These are phyloP conservation scores for Lordiphosa andalusiaca DNA, from an alignment of 2,888 invertebrate species.

Conservation along the genomic window DNA sequence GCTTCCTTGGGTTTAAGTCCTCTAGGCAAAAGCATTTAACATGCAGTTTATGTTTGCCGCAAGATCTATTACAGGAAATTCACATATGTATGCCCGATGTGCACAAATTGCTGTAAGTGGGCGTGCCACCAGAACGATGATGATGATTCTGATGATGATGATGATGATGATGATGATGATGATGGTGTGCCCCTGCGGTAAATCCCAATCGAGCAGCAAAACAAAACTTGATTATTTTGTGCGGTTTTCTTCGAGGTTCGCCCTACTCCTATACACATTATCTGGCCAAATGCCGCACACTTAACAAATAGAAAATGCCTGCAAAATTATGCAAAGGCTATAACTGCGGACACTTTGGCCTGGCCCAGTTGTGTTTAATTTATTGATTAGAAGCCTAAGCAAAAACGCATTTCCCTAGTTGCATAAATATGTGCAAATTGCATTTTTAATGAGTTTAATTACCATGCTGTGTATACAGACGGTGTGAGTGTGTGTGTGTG, in stretches of 20 bases:
- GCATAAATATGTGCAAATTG: conserved; percentile 21
- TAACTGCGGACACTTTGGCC: not conserved
- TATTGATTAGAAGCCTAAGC: conserved; percentile 26
- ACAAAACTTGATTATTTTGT: conserved; percentile 80
- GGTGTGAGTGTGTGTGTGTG: conserved; percentile 15
- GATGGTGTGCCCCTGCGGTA: conserved; percentile 60
- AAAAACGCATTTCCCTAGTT: conserved; percentile 8
- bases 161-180: conserved; percentile 1
- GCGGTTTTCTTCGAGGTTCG: conserved; percentile 54
- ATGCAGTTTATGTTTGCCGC: conserved; percentile 76
- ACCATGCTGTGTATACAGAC: conserved; percentile 31
- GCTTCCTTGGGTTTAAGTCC: conserved; percentile 19
- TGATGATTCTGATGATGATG: not conserved
- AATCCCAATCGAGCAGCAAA: conserved; percentile 78
- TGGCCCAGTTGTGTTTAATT: conserved; percentile 25
- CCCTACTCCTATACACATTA: conserved; percentile 25
- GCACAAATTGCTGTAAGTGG: conserved; percentile 76
- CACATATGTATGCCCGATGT: conserved; percentile 59
- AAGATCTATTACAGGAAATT: conserved; percentile 78
- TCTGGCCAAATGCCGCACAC: conserved; percentile 34
- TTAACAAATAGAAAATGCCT: conserved; percentile 50
- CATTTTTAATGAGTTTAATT: conserved; percentile 44
- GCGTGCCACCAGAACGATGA: conserved; percentile 44
- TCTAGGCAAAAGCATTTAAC: conserved; percentile 69
- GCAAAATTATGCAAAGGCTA: conserved; percentile 52